These are phyloP conservation scores for Tachina grossa DNA, from an alignment of 2,888 invertebrate species.

Conservation along the genomic window DNA sequence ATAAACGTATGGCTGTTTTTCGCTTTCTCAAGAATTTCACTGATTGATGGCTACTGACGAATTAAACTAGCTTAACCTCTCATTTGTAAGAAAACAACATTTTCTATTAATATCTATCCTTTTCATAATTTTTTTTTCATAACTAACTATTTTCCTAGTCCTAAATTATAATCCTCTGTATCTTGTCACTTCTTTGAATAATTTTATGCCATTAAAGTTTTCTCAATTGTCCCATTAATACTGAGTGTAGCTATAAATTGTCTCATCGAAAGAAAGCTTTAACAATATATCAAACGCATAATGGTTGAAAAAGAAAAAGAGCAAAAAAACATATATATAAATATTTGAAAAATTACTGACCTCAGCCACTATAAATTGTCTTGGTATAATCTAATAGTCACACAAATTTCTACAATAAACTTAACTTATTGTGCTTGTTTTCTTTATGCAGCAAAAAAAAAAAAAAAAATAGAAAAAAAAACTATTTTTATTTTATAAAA, in stretches of 20 bases:
- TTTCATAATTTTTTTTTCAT: no score
- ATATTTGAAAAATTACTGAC: slow-evolving; percentile 61
- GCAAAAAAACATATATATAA: neutral
- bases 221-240: slow-evolving; percentile 42
- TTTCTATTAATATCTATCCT: neutral
- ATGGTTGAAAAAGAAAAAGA: slow-evolving; percentile 1
- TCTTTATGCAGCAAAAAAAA: neutral
- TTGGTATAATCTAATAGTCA: slow-evolving; percentile 48
- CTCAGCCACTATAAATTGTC: slow-evolving; percentile 65
- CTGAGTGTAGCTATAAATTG: slow-evolving; percentile 43
- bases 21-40: no score
- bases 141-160: no score
- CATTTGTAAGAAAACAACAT: neutral
- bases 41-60: no score
- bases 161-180: neutral
- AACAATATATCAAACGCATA: slow-evolving; percentile 56
- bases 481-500: slow-evolving; percentile 6
- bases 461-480: neutral
- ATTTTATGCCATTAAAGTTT: slow-evolving; percentile 29
- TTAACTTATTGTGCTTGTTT: slow-evolving; percentile 34
- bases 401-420: slow-evolving; percentile 60
- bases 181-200: neutral
- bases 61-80: no score
- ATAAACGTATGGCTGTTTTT: no score
- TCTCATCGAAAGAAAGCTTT: slow-evolving; percentile 54